Base-by-base conservation (phyloP, 2,888 invertebrate genomes). In the Melanchra persicariae region DNA sequence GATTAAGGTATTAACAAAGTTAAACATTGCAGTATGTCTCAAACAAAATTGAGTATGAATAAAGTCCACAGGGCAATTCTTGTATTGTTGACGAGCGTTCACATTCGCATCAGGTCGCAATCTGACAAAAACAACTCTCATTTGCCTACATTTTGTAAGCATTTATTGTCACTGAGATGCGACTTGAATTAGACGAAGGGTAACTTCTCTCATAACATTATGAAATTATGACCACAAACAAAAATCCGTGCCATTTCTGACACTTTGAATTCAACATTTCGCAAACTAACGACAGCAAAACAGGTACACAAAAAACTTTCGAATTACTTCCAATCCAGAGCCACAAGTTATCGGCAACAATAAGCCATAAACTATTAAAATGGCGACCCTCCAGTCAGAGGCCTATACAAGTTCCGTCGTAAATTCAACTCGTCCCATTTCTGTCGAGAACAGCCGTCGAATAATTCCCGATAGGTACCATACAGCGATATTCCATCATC, bases 401-500 rank as follows among this genome's bases (percentile, higher is more conserved):
- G 72, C 71, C 70, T 51, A 72, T 66, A 68, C 65, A 83, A 76
- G 73, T 86, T 80, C 71, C 70, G 61, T 75, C 79, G 84, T 87
- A 88, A 91, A 89, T 88, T 91, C 83, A 87, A 87, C 88, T 87
- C 87, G 88, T 82, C 88, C 89, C 87, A 90, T 89, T 90, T 91
- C 90, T 90, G 91, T 91, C 90, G 85, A 86, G 90, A 90, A 88
- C 92, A 92, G 83, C 70, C 82, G 81, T 83, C 82, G 84, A 84
- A 91, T 91, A 88, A 91, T 90, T 91, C 89, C 89, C 91, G 86
- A 92, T 93, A 91, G 91, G 88, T 87, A 84, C 82, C 80, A 87
- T 89, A 92, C 91, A 92, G 83, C 90, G 91, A 91, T 93, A 93
- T 92, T 93, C 92, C 92, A 94, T 94, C 94, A 93, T 93, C 91